Conservation (phyloP, 2,113 vertebrate genomes). For the Cephalopholis sonnerati region DNA sequence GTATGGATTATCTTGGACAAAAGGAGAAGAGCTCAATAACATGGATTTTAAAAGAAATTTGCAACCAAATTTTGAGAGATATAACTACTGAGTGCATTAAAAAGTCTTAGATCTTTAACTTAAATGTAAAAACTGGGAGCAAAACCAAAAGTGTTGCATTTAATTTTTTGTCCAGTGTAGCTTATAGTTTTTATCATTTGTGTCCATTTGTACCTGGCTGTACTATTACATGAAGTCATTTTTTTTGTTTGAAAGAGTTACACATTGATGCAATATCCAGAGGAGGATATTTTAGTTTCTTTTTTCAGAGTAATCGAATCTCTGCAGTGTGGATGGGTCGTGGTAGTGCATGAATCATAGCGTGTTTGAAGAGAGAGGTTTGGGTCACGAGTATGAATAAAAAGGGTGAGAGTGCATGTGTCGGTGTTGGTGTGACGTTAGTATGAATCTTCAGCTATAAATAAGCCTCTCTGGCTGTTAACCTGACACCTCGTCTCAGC, state of each 20-base stretch:
- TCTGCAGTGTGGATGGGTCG: neutral
- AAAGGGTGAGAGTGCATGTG: slow-evolving; percentile 18
- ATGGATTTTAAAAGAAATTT: too few species aligned
- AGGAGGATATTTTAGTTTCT: neutral
- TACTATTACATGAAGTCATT: neutral
- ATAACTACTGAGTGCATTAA: too few species aligned
- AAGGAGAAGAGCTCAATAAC: too few species aligned
- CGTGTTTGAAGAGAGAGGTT: slow-evolving; percentile 15
- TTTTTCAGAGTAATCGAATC: neutral
- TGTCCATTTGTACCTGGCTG: neutral
- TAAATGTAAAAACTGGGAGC: too few species aligned
- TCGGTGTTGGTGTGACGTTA: slow-evolving; percentile 25
- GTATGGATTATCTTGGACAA: too few species aligned
- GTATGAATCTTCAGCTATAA: slow-evolving; percentile 67
- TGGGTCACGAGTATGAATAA: slow-evolving; percentile 46
- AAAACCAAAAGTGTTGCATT: too few species aligned
- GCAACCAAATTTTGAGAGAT: too few species aligned
- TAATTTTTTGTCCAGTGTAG: neutral
- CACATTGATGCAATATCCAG: neutral
- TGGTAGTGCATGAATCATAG: slow-evolving; percentile 41
- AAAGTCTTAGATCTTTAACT: too few species aligned
- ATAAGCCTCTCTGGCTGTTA: slow-evolving; percentile 65
- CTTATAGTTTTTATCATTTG: slow-evolving; percentile 1
- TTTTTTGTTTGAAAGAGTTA: neutral
- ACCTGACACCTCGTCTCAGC: slow-evolving; percentile 63